Evolutionary conservation across 2,113 vertebrate genomes (phyloP).

Genomic region (Etheostoma cragini): DNA sequence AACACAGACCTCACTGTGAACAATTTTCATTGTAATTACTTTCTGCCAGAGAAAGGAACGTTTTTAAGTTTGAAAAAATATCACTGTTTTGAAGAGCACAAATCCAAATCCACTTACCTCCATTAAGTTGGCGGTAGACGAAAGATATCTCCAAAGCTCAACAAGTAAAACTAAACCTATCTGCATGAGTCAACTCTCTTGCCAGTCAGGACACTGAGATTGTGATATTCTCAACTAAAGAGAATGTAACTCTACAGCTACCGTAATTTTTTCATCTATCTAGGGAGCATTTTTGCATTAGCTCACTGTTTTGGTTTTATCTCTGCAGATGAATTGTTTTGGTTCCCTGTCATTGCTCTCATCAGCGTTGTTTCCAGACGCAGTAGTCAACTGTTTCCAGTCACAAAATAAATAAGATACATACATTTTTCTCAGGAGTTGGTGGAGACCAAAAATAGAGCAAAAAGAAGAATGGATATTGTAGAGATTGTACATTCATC

Average conservation of each 20-base stretch:
- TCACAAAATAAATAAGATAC: no score
- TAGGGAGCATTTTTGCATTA: not conserved
- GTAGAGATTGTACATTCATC: not conserved
- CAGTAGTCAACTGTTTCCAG: no score
- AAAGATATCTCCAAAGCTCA: not conserved
- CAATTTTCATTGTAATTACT: not conserved
- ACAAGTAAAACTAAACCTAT: slow-evolving; percentile 14
- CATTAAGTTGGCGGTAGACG: not conserved
- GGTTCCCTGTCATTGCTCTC: no score
- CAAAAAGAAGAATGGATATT: not conserved
- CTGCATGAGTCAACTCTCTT: not conserved
- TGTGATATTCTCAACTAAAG: not conserved
- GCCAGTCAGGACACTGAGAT: not conserved
- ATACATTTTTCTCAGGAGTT: not conserved
- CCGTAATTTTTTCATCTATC: not conserved
- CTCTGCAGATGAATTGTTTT: no score
- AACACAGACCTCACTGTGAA: not conserved
- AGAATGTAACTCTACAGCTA: not conserved
- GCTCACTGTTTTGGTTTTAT: no score
- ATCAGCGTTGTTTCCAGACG: no score
- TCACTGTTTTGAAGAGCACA: not conserved
- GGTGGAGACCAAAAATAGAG: not conserved
- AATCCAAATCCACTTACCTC: not conserved
- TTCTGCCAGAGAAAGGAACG: not conserved
- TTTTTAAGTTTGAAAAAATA: not conserved